Conservation (phyloP, 2,797 vertebrate genomes). For the Rhabdophis nuchalis region DNA sequence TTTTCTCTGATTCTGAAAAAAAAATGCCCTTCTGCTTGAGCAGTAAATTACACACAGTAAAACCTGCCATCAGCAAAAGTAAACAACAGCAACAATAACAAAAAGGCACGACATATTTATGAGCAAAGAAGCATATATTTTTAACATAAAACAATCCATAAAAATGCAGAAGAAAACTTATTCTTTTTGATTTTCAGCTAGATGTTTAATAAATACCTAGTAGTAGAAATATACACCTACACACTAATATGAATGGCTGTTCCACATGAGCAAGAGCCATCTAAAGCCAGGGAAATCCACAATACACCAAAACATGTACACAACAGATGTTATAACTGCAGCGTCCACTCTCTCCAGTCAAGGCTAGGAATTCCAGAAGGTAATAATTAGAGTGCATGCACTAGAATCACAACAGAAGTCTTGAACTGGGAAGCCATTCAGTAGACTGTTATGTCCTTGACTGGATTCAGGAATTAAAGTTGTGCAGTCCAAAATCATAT, state of each 20-base stretch:
- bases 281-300: background rate
- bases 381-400: background rate
- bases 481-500: background rate
- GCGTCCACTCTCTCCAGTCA: background rate
- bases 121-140: background rate
- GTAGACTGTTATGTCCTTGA: background rate
- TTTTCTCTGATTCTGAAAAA: conserved; percentile 40
- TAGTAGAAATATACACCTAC: background rate
- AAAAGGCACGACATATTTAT: background rate
- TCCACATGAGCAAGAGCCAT: background rate
- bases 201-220: background rate
- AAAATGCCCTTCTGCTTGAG: background rate
- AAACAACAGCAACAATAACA: background rate
- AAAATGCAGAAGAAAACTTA: conserved; percentile 10
- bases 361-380: background rate
- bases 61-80: conserved; percentile 41
- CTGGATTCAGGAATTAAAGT: background rate
- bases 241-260: background rate
- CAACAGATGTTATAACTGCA: background rate
- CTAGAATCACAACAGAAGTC: background rate
- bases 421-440: background rate
- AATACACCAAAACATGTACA: background rate
- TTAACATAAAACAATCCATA: conserved; percentile 26
- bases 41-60: conserved; percentile 11
- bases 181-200: background rate